Base-by-base conservation (phyloP, 2,888 invertebrate species). In the Suillia variegata region DNA sequence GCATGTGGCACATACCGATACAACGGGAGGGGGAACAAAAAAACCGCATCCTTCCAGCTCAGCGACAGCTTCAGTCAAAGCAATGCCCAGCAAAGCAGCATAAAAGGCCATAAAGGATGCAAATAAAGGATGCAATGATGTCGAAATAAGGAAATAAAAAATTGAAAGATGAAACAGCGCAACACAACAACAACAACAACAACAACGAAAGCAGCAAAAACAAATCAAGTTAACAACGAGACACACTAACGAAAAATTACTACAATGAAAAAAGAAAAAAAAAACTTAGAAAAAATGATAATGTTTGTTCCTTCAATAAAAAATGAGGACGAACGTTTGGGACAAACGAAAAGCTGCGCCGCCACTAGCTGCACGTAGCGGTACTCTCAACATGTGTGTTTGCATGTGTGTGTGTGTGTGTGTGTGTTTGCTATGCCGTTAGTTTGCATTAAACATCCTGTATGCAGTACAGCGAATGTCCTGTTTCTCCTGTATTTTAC, bases 121-220 rank as follows among this genome's bases (percentile, higher is more conserved):
- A 20, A 17, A 18, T 17, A 45, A 45, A 45, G 45, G 45, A 45
- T 45, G 45, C 17, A 45, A 17, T 45, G 20, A 45, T 45, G 45
- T 45, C 45, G 20, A 45, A 45, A 45, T 45, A 45, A 45, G 45
- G 45, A 45, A 45, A 45, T 45, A 45, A 45, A 45, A 45, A 45
- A 45, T 45, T 8, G n/a, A 6, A 38, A 6, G n/a, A 13, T 38
- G 38, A 38, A 31, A 31, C 12, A 31, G 31, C 31, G n/a, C 15
- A 38, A 38, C 38, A 13, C 38, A 38, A 38, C n/a, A 38, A 8
- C 12, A n/a, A 38, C n/a, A 38, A 38, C 38, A 38, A 38, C 8
- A 38, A 38, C 38, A 38, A n/a, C 38, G n/a, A n/a, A 8, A 38
- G 15, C 38, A 38, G 38, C 38, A n/a, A 38, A 8, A 38, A 38